Evolutionary conservation across 2,113 vertebrate species (phyloP).

Genomic region (Protomyctophum bolini): DNA sequence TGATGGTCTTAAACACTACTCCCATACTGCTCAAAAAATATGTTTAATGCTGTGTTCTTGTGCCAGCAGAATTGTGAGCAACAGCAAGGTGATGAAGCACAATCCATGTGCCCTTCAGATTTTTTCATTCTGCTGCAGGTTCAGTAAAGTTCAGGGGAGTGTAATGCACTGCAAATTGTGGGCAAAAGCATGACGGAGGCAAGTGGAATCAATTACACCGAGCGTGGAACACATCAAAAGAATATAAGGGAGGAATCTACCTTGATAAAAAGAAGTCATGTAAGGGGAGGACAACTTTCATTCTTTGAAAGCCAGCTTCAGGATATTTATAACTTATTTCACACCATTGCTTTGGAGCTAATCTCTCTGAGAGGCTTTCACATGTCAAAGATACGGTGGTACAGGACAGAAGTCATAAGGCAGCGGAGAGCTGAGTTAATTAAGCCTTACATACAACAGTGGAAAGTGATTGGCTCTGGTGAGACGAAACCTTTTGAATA

Average conservation of each 20-base stretch:
- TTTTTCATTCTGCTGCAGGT: conserved; percentile 67
- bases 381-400: conserved; percentile 29
- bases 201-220: conserved; percentile 75
- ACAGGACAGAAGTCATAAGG: conserved; percentile 35
- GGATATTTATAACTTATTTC: conserved; percentile 58
- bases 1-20: neutral
- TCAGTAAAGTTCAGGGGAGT: conserved; percentile 65
- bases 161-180: conserved; percentile 71
- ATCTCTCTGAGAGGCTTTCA: conserved; percentile 24
- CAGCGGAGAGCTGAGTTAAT: conserved; percentile 56
- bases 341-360: conserved; percentile 39
- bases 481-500: conserved; percentile 34
- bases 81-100: conserved; percentile 70
- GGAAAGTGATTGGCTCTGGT: conserved; percentile 8
- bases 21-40: conserved; percentile 15
- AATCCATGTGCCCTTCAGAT: conserved; percentile 61
- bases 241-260: conserved; percentile 58
- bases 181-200: conserved; percentile 70
- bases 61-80: conserved; percentile 55
- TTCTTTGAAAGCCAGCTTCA: conserved; percentile 62
- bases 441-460: conserved; percentile 34
- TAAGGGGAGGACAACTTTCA: conserved; percentile 51
- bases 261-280: conserved; percentile 60
- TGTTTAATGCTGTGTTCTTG: conserved; percentile 32
- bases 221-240: conserved; percentile 75